Base-by-base conservation (phyloP, 2,113 vertebrate genomes). In the Numenius arquata region DNA sequence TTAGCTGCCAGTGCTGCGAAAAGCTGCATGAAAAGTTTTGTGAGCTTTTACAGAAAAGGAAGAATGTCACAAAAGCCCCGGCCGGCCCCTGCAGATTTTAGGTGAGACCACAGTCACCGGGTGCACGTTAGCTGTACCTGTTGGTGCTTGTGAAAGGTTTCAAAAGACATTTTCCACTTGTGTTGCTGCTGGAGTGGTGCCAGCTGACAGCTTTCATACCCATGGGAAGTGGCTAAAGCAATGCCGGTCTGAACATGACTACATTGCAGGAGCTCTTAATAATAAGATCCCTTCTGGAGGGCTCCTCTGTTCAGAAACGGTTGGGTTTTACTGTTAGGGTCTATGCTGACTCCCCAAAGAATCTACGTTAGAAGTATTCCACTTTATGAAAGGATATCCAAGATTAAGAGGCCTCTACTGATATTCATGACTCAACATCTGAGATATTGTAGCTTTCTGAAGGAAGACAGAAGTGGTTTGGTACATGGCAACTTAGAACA, bases 181-280 rank as follows among this genome's bases (percentile, higher is more conserved):
- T 92, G 43, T 20, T 89, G 65, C 72, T 70, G 83, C 76, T 95
- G 94, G 87, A 9, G 1, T 22, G 45, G 50, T 53, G 89, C 91
- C 93, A 94, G 66, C 61, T 79, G 84, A 90, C 76, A 86, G 61
- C 73, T 87, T 78, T 79, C 73, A 79, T 84, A 84, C 25, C 27
- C 65, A 94, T 43, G 62, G 81, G 78, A 97, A 91, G 91, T 89
- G 85, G 94, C 73, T 88, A 56, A 89, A 89, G 70, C 32, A 82
- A 61, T 75, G 67, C 94, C 3, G 10, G 91, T 91, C 91, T 96
- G 84, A 90, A 96, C 91, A 89, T 89, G 89, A 95, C 93, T 91
- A 65, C 40, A n/a, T 6, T 29, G 62, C 50, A 77, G 45, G n/a
- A 91, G 59, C 27, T 91, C 66, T 38, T 71, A 76, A 53, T 70